These are phyloP conservation scores for Aepyceros melampus DNA, from an alignment of 2,113 vertebrate genomes.

Conservation along the genomic window DNA sequence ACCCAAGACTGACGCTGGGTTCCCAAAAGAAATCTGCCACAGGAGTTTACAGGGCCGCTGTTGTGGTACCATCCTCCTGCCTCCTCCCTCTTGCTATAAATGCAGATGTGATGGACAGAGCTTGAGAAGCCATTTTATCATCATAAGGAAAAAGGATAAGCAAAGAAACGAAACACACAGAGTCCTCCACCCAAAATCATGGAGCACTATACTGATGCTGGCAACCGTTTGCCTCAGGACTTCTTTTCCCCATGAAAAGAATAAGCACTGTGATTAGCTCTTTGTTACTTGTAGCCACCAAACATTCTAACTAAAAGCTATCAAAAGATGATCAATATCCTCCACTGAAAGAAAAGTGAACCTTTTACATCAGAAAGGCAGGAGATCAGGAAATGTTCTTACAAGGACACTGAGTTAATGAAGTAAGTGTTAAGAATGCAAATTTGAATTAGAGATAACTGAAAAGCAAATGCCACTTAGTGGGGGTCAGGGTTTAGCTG, in stretches of 20 bases:
- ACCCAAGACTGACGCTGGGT: neutral
- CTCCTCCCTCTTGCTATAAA: neutral
- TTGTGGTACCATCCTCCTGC: neutral
- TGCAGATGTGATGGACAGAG: neutral
- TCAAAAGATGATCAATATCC: neutral
- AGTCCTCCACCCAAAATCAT: neutral
- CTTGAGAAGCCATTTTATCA: neutral
- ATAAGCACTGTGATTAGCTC: neutral
- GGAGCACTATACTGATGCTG: neutral
- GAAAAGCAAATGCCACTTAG: neutral
- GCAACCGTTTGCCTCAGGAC: neutral
- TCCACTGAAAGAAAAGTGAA: neutral
- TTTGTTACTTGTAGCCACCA: neutral
- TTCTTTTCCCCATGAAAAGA: neutral
- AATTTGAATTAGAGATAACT: neutral
- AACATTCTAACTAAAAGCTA: neutral
- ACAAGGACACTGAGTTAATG: neutral
- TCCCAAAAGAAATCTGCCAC: neutral
- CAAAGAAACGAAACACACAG: neutral
- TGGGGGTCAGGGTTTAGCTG: rapidly evolving
- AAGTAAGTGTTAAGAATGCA: neutral
- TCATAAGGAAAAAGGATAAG: neutral
- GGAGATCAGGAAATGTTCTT: neutral
- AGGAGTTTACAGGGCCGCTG: neutral
- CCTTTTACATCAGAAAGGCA: neutral